Evolutionary conservation across 2,113 vertebrate genomes (phyloP).

Genomic region (Xiphorhynchus elegans): DNA sequence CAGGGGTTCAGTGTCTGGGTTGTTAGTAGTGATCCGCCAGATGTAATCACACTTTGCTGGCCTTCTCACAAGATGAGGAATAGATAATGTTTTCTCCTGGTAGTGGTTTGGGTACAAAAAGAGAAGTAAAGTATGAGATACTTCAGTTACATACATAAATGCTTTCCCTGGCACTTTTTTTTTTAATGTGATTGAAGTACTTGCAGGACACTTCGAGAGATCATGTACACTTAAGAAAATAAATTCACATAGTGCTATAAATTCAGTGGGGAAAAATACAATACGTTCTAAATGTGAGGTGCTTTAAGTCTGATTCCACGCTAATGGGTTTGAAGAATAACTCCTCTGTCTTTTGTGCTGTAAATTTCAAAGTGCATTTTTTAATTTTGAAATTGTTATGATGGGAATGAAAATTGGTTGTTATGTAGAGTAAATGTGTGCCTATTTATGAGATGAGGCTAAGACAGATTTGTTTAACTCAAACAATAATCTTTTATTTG

Average conservation of each 20-base stretch:
- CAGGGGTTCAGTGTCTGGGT: background rate
- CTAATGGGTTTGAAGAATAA: background rate
- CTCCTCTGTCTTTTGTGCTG: background rate
- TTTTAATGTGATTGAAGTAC: background rate
- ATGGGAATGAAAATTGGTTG: background rate
- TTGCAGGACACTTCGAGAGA: background rate
- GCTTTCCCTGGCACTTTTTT: background rate
- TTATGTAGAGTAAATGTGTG: background rate
- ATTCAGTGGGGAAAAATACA: background rate
- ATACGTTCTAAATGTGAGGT: background rate
- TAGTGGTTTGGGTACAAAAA: background rate
- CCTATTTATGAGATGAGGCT: background rate
- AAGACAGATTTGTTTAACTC: constrained; percentile 7
- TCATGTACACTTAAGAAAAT: background rate
- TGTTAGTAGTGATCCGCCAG: background rate
- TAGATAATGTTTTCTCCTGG: background rate
- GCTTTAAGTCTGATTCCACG: background rate
- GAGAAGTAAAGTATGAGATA: background rate
- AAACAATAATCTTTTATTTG: constrained; percentile 40
- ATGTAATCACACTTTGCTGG: background rate
- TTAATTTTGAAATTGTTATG: background rate
- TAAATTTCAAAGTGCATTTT: background rate
- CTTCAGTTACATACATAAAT: background rate
- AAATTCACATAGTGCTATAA: background rate
- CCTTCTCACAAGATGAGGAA: background rate